A percentile compares a stretch with the other conserved stretches of the same genome.
These are phyloP conservation scores for Ateles fusciceps DNA, from an alignment of 2,797 vertebrate species.

Conservation along the genomic window DNA sequence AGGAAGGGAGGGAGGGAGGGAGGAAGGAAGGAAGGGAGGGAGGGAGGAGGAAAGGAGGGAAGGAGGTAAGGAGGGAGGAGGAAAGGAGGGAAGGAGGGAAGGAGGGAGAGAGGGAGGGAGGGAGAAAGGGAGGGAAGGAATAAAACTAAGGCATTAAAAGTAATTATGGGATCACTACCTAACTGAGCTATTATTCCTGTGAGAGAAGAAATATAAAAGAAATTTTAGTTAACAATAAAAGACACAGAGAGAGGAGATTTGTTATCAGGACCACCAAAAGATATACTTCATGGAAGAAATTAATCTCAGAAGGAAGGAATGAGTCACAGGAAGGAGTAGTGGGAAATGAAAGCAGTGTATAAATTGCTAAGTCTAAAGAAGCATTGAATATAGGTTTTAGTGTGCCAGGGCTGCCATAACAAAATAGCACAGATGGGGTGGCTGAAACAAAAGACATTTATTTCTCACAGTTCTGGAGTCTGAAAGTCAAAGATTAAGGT, in stretches of 20 bases:
- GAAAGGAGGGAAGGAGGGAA: no score
- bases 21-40: neutral
- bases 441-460: neutral
- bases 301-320: neutral
- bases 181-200: neutral
- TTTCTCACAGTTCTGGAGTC: neutral
- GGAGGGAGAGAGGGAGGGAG: no score
- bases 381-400: neutral
- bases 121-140: neutral
- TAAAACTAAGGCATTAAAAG: neutral
- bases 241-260: neutral
- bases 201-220: neutral
- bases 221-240: neutral
- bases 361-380: neutral
- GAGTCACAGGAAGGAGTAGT: neutral
- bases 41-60: neutral
- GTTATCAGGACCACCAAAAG: neutral
- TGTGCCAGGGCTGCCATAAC: neutral
- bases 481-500: neutral
- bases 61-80: neutral
- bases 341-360: neutral
- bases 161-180: neutral
- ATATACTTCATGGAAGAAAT: neutral
- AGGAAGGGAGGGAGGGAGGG: neutral
- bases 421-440: neutral